phyloP scores from a whole-genome alignment of 2,888 invertebrate genomes.

The Drosophila neutralis region DNA sequence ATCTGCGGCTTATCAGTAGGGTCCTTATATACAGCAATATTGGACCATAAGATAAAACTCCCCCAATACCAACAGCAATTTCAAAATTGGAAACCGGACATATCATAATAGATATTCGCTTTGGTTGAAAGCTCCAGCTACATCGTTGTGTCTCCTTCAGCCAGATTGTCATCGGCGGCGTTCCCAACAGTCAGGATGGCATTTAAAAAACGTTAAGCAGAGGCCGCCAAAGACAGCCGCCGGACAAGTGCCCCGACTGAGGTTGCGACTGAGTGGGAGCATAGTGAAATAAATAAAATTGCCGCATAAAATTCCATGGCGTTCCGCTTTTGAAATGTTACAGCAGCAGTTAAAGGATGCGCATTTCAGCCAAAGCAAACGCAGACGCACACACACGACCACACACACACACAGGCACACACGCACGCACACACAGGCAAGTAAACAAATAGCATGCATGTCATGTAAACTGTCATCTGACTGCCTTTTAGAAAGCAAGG shows the following conservation, averaged over 20 bases:
- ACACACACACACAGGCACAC: background rate
- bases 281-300: constrained; percentile 42
- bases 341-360: constrained; percentile 34
- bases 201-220: constrained; percentile 11
- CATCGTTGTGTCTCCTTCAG: background rate
- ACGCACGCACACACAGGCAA: background rate
- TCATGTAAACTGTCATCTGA: constrained; percentile 65
- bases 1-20: background rate
- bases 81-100: background rate
- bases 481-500: constrained; percentile 33
- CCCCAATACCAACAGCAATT: background rate
- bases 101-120: background rate
- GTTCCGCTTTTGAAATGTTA: constrained; percentile 69
- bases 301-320: constrained; percentile 61
- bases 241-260: constrained; percentile 9
- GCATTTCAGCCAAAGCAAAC: constrained; percentile 15
- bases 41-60: background rate
- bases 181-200: background rate
- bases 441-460: constrained; percentile 59
- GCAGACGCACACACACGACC: background rate
- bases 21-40: background rate
- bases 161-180: constrained; percentile 8
- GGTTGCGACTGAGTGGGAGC: constrained; percentile 6
- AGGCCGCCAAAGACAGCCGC: constrained; percentile 39
- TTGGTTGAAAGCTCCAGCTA: background rate